phyloP scores from a whole-genome alignment of 2,113 vertebrate species.

The Syngnathus typhle region DNA sequence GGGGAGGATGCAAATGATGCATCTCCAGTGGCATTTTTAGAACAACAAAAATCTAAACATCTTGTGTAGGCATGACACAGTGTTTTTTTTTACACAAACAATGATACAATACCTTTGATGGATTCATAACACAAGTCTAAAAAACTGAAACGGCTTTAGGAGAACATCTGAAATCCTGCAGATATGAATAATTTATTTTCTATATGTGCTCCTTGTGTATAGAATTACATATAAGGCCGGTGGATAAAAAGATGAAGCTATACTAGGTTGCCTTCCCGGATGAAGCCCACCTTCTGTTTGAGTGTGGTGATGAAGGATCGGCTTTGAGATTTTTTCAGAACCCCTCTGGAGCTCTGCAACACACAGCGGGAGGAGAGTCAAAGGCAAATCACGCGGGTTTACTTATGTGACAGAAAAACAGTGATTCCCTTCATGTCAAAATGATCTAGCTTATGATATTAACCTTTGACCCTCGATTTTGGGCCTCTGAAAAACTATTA shows the following conservation, averaged over 20 bases:
- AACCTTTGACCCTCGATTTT: neutral
- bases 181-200: no score
- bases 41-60: slow-evolving; percentile 23
- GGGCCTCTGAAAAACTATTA: neutral
- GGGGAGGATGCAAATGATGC: slow-evolving; percentile 42
- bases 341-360: slow-evolving; percentile 83
- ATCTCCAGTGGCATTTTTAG: slow-evolving; percentile 25
- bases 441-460: neutral
- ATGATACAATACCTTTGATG: no score
- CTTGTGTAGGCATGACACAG: slow-evolving; percentile 6
- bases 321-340: slow-evolving; percentile 84
- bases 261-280: no score
- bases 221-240: no score
- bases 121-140: no score
- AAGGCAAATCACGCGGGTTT: neutral
- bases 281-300: slow-evolving; percentile 83
- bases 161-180: no score
- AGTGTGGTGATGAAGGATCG: slow-evolving; percentile 86
- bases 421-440: no score
- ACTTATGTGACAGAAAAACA: no score
- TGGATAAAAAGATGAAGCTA: no score
- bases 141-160: no score
- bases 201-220: no score
- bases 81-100: no score
- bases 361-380: slow-evolving; percentile 5